Conservation (phyloP, 2,113 vertebrate species). For the Petroica traversi region DNA sequence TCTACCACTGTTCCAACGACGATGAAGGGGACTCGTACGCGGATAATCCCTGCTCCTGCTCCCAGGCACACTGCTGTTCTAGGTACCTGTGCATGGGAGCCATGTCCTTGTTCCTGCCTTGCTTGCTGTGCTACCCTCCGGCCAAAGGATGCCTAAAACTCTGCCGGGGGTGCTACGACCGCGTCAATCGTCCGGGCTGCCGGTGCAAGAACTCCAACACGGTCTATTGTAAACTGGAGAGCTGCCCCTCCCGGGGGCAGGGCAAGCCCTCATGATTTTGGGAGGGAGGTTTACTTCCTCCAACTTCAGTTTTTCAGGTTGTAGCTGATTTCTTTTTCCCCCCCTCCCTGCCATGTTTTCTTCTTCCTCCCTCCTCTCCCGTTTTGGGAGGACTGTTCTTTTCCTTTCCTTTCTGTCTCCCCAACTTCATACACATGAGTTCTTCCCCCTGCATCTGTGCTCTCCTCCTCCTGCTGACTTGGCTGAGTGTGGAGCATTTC, state of each 20-base stretch:
- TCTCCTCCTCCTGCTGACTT: neutral
- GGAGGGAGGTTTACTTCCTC: conserved; percentile 56
- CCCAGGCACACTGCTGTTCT: conserved; percentile 92
- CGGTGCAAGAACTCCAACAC: conserved; percentile 98
- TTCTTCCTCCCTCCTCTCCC: neutral
- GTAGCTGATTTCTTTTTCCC: conserved; percentile 24
- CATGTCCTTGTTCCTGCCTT: conserved; percentile 89
- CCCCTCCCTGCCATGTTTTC: neutral
- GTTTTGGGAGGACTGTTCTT: neutral
- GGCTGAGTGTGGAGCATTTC: conserved; percentile 18
- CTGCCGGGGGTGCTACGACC: conserved; percentile 90
- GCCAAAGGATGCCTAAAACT: conserved; percentile 90
- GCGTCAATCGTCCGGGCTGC: conserved; percentile 88
- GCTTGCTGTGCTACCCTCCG: conserved; percentile 94
- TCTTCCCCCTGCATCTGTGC: conserved; percentile 64
- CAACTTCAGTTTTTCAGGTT: conserved; percentile 67
- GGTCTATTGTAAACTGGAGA: conserved; percentile 97
- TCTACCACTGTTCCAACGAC: conserved; percentile 97
- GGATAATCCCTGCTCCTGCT: conserved; percentile 94
- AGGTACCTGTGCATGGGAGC: conserved; percentile 96
- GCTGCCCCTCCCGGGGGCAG: conserved; percentile 82
- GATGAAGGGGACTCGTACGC: conserved; percentile 93
- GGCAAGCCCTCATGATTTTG: conserved; percentile 90
- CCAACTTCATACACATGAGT: conserved; percentile 37
- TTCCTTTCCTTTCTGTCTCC: neutral